Evolutionary conservation across 2,113 vertebrate species (phyloP).

Genomic region (Sinocyclocheilus maitianheensis): DNA sequence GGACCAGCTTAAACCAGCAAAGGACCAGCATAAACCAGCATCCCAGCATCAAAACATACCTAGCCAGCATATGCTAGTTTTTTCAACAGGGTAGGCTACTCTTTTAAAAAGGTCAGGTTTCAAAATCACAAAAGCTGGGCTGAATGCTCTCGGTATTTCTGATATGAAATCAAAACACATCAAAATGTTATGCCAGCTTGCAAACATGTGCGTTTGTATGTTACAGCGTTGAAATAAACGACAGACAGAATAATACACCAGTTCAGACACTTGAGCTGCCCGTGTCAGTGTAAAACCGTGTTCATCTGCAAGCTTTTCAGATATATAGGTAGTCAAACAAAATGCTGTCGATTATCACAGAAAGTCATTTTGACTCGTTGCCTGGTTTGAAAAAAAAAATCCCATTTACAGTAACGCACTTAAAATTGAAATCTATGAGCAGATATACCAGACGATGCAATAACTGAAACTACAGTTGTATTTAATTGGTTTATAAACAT

Average conservation of each 20-base stretch:
- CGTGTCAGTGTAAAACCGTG: constrained; percentile 1
- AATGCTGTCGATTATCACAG: neutral
- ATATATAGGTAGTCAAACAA: neutral
- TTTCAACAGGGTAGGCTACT: neutral
- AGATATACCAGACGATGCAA: too few species aligned
- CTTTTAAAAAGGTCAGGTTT: constrained; percentile 57
- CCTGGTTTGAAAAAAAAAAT: neutral
- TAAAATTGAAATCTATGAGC: neutral
- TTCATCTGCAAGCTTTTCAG: neutral
- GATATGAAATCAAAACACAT: neutral
- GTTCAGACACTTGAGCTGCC: constrained; percentile 19
- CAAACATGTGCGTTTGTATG: constrained; percentile 18
- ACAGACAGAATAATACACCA: neutral
- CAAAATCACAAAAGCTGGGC: neutral
- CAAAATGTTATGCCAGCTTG: constrained; percentile 8
- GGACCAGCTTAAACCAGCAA: too few species aligned
- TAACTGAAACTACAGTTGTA: neutral
- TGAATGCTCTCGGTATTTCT: neutral
- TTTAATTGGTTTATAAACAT: neutral
- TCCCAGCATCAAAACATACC: too few species aligned
- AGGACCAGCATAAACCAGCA: too few species aligned
- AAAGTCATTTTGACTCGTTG: neutral
- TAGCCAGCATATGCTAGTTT: too few species aligned
- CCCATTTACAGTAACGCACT: neutral
- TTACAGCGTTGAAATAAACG: too few species aligned